Percentiles rank a stretch among this genome's conserved stretches.
Evolutionary conservation across 2,113 vertebrate genomes (phyloP).

Genomic region (Etheostoma cragini): DNA sequence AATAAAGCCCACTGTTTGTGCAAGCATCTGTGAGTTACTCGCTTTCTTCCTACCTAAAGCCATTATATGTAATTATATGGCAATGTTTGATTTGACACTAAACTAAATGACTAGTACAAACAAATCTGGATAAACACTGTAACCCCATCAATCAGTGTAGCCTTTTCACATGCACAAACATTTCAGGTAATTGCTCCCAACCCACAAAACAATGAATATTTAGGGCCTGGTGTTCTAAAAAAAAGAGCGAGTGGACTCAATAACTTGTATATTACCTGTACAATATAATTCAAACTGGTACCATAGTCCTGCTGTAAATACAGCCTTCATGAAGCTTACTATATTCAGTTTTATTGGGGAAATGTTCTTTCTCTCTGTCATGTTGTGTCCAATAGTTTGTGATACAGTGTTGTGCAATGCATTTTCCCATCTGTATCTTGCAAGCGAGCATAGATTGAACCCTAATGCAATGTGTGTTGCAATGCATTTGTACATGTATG

Average conservation of each 20-base stretch:
- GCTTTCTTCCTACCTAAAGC: conserved; percentile 16
- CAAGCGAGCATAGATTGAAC: background rate
- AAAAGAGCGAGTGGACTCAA: conserved; percentile 13
- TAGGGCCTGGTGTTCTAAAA: conserved; percentile 15
- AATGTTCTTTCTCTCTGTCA: conserved; percentile 18
- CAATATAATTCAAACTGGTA: conserved; percentile 15
- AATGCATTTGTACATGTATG: background rate
- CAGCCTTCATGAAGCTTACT: conserved; percentile 24
- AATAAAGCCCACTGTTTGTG: background rate
- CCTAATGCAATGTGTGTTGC: background rate
- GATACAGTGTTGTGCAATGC: background rate
- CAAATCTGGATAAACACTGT: conserved; percentile 31
- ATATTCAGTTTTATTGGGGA: conserved; percentile 7
- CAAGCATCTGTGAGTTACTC: background rate
- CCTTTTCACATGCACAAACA: conserved; percentile 26
- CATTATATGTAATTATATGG: conserved; percentile 24
- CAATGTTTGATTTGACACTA: conserved; percentile 28
- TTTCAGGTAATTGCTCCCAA: conserved; percentile 47
- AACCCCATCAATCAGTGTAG: conserved; percentile 27
- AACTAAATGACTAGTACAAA: conserved; percentile 25
- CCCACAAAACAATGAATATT: conserved; percentile 50
- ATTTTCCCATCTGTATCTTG: conserved; percentile 13
- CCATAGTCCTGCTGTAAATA: conserved; percentile 29
- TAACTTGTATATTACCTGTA: conserved; percentile 11
- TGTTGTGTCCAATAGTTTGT: conserved; percentile 6